Evolutionary conservation across 2,888 invertebrate species (phyloP).

Genomic region (Artemia sinica): DNA sequence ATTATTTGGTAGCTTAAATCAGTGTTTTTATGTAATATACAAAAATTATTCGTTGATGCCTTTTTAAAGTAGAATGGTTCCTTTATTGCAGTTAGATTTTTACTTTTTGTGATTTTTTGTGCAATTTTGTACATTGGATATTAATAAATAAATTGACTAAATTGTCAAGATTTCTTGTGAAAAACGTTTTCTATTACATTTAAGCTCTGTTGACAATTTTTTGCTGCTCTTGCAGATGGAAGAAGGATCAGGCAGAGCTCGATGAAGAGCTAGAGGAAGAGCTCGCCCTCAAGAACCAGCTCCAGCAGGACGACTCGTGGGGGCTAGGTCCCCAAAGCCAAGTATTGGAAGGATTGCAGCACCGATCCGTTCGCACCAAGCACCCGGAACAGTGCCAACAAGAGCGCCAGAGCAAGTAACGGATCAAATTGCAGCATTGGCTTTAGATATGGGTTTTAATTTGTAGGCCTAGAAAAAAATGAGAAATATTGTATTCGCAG

Average conservation of each 20-base stretch:
- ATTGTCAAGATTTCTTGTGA: too few species aligned
- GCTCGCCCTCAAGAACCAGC: not conserved
- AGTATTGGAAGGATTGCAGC: not conserved
- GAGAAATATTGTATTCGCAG: too few species aligned
- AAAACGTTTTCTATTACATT: too few species aligned
- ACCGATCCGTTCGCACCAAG: not conserved
- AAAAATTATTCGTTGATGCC: too few species aligned
- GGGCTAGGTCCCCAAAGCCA: not conserved
- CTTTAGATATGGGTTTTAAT: not conserved
- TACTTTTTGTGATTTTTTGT: too few species aligned
- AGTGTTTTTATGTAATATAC: too few species aligned
- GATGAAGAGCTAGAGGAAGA: slow-evolving; percentile 9
- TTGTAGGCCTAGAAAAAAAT: too few species aligned
- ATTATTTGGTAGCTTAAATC: too few species aligned
- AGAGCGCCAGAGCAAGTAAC: not conserved
- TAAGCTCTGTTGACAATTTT: not conserved
- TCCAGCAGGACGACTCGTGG: not conserved
- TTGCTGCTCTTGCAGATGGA: not conserved
- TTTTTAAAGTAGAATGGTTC: too few species aligned
- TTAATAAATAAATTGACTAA: too few species aligned
- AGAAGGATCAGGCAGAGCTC: not conserved
- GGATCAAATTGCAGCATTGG: not conserved
- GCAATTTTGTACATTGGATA: too few species aligned
- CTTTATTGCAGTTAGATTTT: too few species aligned
- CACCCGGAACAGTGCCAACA: not conserved